Evolutionary conservation across 2,797 vertebrate genomes (phyloP).

Genomic region (Ctenosaura bakeri): DNA sequence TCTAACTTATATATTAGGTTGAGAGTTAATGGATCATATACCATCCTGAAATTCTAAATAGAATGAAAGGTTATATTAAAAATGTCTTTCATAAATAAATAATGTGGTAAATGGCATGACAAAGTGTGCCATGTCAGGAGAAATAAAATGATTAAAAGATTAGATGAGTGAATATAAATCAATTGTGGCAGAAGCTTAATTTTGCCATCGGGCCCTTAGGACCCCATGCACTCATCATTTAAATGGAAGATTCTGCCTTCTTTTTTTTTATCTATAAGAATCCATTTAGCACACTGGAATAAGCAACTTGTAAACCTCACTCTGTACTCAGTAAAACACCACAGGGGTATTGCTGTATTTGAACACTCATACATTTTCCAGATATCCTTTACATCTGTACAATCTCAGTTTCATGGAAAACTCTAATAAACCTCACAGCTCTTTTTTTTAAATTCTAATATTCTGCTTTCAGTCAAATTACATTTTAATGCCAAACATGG

Average conservation of each 20-base stretch:
- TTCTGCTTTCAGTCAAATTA: conserved; percentile 7
- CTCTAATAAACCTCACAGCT: conserved; percentile 42
- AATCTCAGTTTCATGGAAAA: conserved; percentile 40
- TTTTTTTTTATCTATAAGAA: conserved; percentile 49
- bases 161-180: no score
- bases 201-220: background rate
- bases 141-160: no score
- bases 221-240: conserved; percentile 36
- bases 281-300: conserved; percentile 45
- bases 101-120: background rate
- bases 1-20: background rate
- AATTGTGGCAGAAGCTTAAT: background rate
- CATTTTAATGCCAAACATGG: background rate
- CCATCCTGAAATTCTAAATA: background rate
- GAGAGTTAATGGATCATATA: background rate
- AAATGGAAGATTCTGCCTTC: conserved; percentile 51
- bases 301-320: conserved; percentile 45
- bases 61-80: background rate
- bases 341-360: conserved; percentile 56
- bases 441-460: conserved; percentile 7
- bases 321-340: conserved; percentile 53
- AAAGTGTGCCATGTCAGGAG: background rate
- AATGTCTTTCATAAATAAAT: background rate
- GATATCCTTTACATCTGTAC: conserved; percentile 59
- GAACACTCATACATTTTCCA: conserved; percentile 39